A percentile compares a stretch with the other conserved stretches of the same genome.
phyloP scores from a whole-genome alignment of 1,140 invertebrate species.

The Hermatobates lingyangjiaoensis region DNA sequence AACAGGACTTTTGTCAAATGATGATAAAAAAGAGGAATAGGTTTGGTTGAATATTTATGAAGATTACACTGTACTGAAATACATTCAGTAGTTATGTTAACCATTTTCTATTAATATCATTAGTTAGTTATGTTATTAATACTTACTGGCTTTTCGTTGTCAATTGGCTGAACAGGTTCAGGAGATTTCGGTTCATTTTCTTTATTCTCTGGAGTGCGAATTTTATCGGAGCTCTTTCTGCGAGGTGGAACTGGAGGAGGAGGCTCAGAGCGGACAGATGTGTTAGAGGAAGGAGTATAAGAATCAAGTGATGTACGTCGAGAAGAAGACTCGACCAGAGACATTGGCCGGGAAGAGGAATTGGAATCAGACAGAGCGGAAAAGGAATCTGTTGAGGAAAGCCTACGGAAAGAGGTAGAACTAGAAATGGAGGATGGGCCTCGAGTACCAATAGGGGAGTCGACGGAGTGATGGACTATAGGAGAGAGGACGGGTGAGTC shows the following conservation, averaged over 20 bases:
- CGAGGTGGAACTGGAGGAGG: constrained; percentile 35
- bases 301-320: constrained; percentile 17
- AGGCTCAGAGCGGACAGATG: constrained; percentile 4
- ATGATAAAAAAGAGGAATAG: no score
- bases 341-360: background rate
- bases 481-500: constrained; percentile 20
- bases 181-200: constrained; percentile 1
- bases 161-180: no score
- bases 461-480: background rate
- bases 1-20: no score
- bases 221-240: constrained; percentile 30
- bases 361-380: background rate
- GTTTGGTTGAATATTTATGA: no score
- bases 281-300: background rate
- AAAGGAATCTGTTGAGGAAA: background rate
- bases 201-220: background rate
- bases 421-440: constrained; percentile 23
- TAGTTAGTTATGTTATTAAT: background rate
- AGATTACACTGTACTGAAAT: no score
- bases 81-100: no score
- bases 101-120: no score
- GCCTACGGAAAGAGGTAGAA: background rate
- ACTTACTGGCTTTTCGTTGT: background rate
- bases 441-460: background rate
- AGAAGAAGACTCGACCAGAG: constrained; percentile 8